Conservation (phyloP, 2,113 vertebrate genomes). For the Neomonachus schauinslandi region DNA sequence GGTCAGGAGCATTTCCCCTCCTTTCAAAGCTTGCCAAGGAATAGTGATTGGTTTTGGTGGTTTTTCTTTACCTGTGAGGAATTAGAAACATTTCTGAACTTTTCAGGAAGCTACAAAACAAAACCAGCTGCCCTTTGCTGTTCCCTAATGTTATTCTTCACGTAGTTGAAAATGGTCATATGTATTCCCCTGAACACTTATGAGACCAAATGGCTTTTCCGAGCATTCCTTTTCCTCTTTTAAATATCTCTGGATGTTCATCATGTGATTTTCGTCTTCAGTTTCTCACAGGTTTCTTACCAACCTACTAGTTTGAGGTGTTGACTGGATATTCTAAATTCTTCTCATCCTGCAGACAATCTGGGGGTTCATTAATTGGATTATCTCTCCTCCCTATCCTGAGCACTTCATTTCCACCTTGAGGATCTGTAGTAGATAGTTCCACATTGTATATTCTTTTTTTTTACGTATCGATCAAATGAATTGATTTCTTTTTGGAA, state of each 20-base stretch:
- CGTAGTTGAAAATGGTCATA: neutral
- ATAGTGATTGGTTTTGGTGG: neutral
- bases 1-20: neutral
- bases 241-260: neutral
- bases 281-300: neutral
- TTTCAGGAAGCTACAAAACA: neutral
- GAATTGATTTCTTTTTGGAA: conserved; percentile 6
- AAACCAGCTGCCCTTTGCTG: neutral
- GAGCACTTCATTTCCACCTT: neutral
- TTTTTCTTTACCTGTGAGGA: neutral
- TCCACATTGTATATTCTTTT: neutral
- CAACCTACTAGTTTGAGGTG: neutral
- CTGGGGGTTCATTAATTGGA: neutral
- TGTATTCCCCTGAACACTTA: neutral
- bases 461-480: conserved; percentile 3
- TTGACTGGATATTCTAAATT: neutral
- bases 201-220: neutral
- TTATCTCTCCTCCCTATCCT: neutral
- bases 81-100: neutral
- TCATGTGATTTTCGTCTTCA: neutral
- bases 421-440: neutral
- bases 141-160: neutral
- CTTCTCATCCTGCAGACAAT: neutral
- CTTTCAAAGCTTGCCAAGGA: neutral
- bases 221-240: conserved; percentile 9